Base-by-base conservation (phyloP, 2,888 invertebrate genomes). In the Hofmannophila pseudospretella region DNA sequence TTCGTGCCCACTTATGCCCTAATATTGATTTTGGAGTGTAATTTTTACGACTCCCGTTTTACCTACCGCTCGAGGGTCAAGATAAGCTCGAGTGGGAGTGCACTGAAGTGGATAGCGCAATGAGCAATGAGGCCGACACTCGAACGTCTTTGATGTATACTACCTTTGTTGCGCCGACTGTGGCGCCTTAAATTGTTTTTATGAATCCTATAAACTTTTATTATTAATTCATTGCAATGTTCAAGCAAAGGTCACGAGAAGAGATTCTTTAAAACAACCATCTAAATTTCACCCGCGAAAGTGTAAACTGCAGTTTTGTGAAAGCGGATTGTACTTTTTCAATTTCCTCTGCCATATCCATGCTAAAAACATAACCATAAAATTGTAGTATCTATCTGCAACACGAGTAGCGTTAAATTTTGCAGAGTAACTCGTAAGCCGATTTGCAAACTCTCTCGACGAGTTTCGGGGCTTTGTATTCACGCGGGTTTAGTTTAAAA, bases 31-130 rank as follows among this genome's bases (percentile, higher is more conserved):
- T 67, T 73, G 62, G 59, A 75, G 77, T 76, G 77, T 80, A 76
- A 79, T 72, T 84, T 82, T 82, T 79, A 82, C 57, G 63, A 61
- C 75, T 79, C 73, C 81, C 73, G 76, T 79, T 75, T 76, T 76
- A 78, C 78, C 75, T 74, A 58, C 56, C 55, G 56, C 55, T 79
- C 76, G 61, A 80, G 77, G 70, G 70, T 67, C 70, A 55, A 67
- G 81, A 79, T 81, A 82, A 82, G 58, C 49, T 75, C 71, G 59
- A 79, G 80, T 72, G 72, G 52, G 43, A 54, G 54, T 54, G 58
- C 57, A 55, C 54, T 70, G 61, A 58, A 79, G 78, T 76, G 65
- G 65, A 61, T 57, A 58, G 59, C 50, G 54, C 60, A 56, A 62
- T 52, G 51, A 61, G 59, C 62, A 66, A 55, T 60, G 54, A 62